These are phyloP conservation scores for Montifringilla adamsi DNA, from an alignment of 2,113 vertebrate species.

Conservation along the genomic window DNA sequence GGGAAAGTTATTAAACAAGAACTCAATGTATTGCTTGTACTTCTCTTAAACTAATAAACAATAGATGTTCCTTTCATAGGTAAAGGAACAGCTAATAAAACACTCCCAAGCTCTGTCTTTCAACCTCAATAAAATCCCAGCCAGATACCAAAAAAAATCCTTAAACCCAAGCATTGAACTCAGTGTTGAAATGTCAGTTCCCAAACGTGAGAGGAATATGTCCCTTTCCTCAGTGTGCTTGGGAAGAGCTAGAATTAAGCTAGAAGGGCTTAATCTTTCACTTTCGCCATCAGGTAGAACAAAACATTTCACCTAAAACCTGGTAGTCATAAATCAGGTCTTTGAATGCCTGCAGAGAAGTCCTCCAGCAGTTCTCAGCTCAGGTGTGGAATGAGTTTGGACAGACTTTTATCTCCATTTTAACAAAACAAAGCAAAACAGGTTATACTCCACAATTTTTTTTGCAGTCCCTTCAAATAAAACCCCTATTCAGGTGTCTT, in stretches of 20 bases:
- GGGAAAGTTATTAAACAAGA: neutral
- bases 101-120: neutral
- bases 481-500: neutral
- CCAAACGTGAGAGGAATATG: rapidly evolving
- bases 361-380: neutral
- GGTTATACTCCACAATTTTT: neutral
- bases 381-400: neutral
- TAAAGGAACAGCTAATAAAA: neutral
- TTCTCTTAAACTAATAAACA: neutral
- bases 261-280: neutral
- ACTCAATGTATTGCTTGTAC: neutral
- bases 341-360: neutral
- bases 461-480: neutral
- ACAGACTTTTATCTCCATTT: neutral
- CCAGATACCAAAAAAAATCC: neutral
- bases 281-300: neutral
- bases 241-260: neutral
- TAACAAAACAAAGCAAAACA: neutral
- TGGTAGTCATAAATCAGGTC: neutral
- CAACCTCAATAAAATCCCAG: neutral
- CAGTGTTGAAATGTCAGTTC: rapidly evolving
- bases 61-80: neutral
- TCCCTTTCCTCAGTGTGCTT: neutral
- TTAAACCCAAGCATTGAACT: neutral
- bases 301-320: neutral